A percentile compares a stretch with the other conserved stretches of the same genome.
Conservation (phyloP, 2,888 invertebrate species). For the Heliothis peltigera region DNA sequence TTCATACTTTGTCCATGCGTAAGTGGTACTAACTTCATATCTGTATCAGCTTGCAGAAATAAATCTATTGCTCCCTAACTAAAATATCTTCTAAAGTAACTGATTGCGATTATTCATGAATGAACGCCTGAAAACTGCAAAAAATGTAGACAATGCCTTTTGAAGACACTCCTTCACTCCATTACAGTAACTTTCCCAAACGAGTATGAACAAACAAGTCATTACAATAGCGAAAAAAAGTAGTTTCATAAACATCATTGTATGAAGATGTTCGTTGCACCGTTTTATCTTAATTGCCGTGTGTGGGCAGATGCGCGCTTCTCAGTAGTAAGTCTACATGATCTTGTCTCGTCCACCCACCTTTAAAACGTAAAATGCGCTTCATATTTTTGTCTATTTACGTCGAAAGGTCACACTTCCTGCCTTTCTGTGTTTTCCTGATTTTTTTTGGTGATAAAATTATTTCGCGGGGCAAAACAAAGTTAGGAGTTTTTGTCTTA, state of each 20-base stretch:
- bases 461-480: not conserved
- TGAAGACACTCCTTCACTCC: not conserved
- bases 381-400: slow-evolving; percentile 53
- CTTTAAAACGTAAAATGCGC: slow-evolving; percentile 35
- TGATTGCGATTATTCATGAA: not conserved
- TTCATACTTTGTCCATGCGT: no score
- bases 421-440: slow-evolving; percentile 43
- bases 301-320: slow-evolving; percentile 69
- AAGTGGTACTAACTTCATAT: no score
- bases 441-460: slow-evolving; percentile 26
- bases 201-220: slow-evolving; percentile 25
- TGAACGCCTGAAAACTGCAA: not conserved
- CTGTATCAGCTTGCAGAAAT: no score
- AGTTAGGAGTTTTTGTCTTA: no score
- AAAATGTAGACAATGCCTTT: not conserved
- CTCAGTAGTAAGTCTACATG: slow-evolving; percentile 71
- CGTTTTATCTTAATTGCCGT: slow-evolving; percentile 71
- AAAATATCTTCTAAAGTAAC: no score
- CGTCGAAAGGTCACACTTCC: slow-evolving; percentile 55
- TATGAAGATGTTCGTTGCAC: slow-evolving; percentile 62
- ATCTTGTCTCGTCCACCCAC: slow-evolving; percentile 67
- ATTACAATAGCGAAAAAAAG: slow-evolving; percentile 51
- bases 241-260: slow-evolving; percentile 50
- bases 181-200: slow-evolving; percentile 15
- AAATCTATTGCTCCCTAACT: no score